Percentiles rank a stretch among this genome's conserved stretches.
Evolutionary conservation across 2,888 invertebrate species (phyloP).

Genomic region (Xestia rhomboidea): DNA sequence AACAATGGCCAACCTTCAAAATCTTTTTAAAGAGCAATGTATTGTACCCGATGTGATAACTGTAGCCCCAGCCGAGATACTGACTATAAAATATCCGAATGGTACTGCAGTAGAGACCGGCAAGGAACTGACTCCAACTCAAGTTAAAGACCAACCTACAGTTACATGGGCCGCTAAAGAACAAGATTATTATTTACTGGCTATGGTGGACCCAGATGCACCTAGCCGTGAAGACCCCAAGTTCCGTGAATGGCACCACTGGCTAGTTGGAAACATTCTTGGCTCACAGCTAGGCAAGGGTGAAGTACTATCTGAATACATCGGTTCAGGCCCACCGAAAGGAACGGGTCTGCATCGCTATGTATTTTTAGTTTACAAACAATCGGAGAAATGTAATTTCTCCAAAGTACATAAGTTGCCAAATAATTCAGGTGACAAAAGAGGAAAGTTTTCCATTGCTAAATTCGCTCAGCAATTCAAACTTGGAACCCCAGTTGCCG

Average conservation of each 20-base stretch:
- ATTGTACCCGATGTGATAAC: conserved; percentile 93
- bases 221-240: conserved; percentile 93
- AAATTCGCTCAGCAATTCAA: conserved; percentile 91
- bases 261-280: conserved; percentile 94
- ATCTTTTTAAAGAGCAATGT: conserved; percentile 88
- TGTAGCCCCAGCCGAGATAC: conserved; percentile 88
- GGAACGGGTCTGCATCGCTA: conserved; percentile 94
- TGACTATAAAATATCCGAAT: conserved; percentile 89
- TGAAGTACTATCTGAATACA: conserved; percentile 92
- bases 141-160: conserved; percentile 93
- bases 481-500: conserved; percentile 91
- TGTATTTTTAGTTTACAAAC: conserved; percentile 92
- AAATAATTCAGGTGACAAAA: conserved; percentile 87
- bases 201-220: conserved; percentile 94
- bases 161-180: conserved; percentile 92
- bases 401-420: conserved; percentile 82
- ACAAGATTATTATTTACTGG: conserved; percentile 91
- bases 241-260: conserved; percentile 94
- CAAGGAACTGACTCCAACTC: conserved; percentile 93
- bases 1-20: conserved; percentile 78
- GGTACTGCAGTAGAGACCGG: conserved; percentile 90
- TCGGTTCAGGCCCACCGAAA: conserved; percentile 92
- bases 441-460: conserved; percentile 90
- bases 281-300: conserved; percentile 91
- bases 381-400: conserved; percentile 88